phyloP scores from a whole-genome alignment of 2,888 invertebrate species.

The Sarcophaga carnaria region DNA sequence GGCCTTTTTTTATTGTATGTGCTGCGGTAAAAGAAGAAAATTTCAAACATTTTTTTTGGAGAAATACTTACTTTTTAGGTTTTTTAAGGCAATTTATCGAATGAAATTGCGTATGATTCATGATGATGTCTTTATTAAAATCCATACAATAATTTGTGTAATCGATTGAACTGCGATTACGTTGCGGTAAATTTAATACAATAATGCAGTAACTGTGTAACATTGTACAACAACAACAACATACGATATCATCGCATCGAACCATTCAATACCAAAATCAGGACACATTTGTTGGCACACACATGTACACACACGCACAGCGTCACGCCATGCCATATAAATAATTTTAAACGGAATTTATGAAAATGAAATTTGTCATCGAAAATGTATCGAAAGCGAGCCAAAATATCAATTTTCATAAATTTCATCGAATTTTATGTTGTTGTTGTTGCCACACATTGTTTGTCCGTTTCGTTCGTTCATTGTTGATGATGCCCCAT shows the following conservation, averaged over 20 bases:
- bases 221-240: constrained; percentile 22
- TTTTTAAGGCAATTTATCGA: constrained; percentile 78
- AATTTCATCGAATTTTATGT: constrained; percentile 45
- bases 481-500: not conserved
- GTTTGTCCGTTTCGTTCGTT: too few species aligned
- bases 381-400: not conserved
- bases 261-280: constrained; percentile 4
- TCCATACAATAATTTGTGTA: constrained; percentile 81
- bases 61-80: constrained; percentile 75
- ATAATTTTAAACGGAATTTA: constrained; percentile 5
- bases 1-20: too few species aligned
- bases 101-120: constrained; percentile 78
- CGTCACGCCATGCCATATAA: not conserved
- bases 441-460: not conserved
- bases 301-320: constrained; percentile 3
- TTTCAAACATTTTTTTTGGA: not conserved
- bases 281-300: constrained; percentile 23
- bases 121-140: constrained; percentile 78
- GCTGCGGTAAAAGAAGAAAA: not conserved
- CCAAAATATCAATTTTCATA: constrained; percentile 59
- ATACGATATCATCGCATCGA: constrained; percentile 4
- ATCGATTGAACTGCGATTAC: constrained; percentile 79
- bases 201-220: constrained; percentile 80
- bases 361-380: constrained; percentile 43
- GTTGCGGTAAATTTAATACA: constrained; percentile 80